Conservation (phyloP, 2,797 vertebrate genomes). For the Phataginus tricuspis region DNA sequence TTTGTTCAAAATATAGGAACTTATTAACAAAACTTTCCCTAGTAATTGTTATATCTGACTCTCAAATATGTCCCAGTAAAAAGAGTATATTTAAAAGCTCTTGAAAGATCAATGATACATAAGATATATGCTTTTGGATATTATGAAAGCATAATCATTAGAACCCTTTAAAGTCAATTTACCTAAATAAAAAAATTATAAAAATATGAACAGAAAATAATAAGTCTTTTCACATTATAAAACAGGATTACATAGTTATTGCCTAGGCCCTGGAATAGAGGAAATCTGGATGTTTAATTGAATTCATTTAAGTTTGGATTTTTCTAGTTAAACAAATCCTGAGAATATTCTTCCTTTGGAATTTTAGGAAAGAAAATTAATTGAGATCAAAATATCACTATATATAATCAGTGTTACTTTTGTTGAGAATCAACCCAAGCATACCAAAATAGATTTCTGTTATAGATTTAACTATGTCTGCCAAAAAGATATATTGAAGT, state of each 20-base stretch:
- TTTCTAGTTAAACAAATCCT: neutral
- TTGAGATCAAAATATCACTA: neutral
- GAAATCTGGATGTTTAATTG: neutral
- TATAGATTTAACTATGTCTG: neutral
- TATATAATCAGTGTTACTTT: neutral
- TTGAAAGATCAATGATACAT: neutral
- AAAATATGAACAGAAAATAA: neutral
- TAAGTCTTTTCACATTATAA: neutral
- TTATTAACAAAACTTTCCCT: neutral
- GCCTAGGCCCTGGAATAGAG: neutral
- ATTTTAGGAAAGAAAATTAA: constrained; percentile 6
- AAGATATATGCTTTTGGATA: neutral
- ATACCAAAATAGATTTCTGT: neutral
- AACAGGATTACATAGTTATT: neutral
- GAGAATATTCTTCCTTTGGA: neutral
- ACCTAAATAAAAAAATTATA: neutral
- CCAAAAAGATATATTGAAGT: neutral
- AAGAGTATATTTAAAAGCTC: neutral
- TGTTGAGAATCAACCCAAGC: neutral
- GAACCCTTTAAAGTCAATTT: neutral
- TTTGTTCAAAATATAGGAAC: neutral
- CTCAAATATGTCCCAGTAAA: neutral
- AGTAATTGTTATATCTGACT: neutral
- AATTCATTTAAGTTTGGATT: neutral
- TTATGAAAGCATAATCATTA: neutral